These are phyloP conservation scores for Ecliptopera silaceata DNA, from an alignment of 2,888 invertebrate species.

Conservation along the genomic window DNA sequence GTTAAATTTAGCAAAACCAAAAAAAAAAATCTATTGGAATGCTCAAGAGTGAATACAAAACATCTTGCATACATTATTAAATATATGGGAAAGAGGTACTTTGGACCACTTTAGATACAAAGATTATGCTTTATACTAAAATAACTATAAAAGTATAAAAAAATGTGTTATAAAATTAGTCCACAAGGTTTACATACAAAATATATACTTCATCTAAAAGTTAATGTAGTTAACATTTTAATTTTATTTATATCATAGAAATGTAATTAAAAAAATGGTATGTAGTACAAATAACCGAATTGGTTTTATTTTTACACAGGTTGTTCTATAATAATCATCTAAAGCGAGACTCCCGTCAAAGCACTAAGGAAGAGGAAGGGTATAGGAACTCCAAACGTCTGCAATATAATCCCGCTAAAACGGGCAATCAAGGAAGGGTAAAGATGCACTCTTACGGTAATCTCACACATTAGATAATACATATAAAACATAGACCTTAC, in stretches of 20 bases:
- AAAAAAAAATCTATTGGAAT: slow-evolving; percentile 19
- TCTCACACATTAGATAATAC: slow-evolving; percentile 2
- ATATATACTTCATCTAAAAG: not conserved
- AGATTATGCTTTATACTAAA: not conserved
- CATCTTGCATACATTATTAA: not conserved
- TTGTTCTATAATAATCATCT: not conserved
- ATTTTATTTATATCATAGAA: not conserved
- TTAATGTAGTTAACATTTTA: not conserved
- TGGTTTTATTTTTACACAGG: too few relatives aligned
- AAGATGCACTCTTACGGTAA: slow-evolving; percentile 3
- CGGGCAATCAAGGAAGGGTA: slow-evolving; percentile 25
- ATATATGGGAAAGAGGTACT: not conserved
- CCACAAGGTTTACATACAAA: not conserved
- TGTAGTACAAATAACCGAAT: too few relatives aligned
- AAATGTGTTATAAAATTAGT: not conserved
- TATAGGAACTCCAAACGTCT: slow-evolving; percentile 26
- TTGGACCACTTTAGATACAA: not conserved
- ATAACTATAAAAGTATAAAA: not conserved
- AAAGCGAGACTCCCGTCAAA: slow-evolving; percentile 3
- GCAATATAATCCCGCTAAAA: slow-evolving; percentile 32
- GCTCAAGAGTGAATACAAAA: slow-evolving; percentile 10
- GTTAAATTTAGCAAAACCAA: slow-evolving; percentile 2
- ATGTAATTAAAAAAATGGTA: not conserved
- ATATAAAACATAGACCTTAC: not conserved
- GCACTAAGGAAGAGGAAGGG: slow-evolving; percentile 18